Evolutionary conservation across 1,140 invertebrate species (phyloP), one percentile per base, ranked within the genome.

Genomic region (Drosophila guanche): DNA sequence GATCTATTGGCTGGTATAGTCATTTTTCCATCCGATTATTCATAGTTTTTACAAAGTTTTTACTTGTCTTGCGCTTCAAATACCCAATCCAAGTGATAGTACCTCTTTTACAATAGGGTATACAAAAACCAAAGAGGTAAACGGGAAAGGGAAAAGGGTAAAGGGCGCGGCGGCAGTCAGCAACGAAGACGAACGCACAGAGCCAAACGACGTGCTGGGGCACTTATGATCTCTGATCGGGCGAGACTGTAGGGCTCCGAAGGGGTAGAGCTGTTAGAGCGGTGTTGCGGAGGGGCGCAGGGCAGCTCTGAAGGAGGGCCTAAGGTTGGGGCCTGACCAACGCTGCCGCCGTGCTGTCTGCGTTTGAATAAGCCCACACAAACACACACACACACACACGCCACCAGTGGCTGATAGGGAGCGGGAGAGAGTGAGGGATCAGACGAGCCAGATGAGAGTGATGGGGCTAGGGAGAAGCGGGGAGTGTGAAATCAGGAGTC

Each of bases 301-400:
- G 52, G 27, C 29, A 55, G 33, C 33, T 37, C 33, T 12, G 10
- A 37, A 37, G 10, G 51, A 48, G 16, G 45, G 22, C 69, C 69
- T 52, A 43, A 59, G 54, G 45, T 57, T 45, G 33, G 48, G 50
- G 53, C 47, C 55, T 60, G 53, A 46, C 59, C 69, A 61, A 61
- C 75, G 71, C 60, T 71, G 81, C 79, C 81, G 81, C 81, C 81
- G 81, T 76, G 81, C 81, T 86, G 81, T 86, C 81, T 86, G 81
- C 83, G 78, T 88, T 81, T 81, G 68, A 88, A 86, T 75, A 81
- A 86, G 63, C 81, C 78, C 83, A 81, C 79, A 84, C 79, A 66
- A 71, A 61, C 53, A 56, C 61, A 62, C 48, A 76, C 37, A 66
- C 10, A 37, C 5, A 25, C 33, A 51, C 43, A 51, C 55, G 16